A percentile compares a stretch with the other conserved stretches of the same genome.
phyloP scores from a whole-genome alignment of 2,113 vertebrate species.

The Elephas maximus region DNA sequence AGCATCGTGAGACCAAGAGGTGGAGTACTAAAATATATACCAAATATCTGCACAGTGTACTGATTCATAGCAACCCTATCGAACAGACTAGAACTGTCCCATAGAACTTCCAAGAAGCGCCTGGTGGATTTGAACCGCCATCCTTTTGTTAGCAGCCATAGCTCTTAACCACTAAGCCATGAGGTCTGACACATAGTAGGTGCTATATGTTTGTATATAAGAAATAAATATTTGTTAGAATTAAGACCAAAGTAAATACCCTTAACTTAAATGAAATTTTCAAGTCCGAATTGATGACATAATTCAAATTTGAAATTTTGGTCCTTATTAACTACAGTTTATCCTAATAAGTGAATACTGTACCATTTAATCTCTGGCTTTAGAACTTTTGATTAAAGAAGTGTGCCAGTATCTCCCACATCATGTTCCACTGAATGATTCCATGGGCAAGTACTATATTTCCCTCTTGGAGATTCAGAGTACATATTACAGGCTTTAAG shows the following conservation, averaged over 20 bases:
- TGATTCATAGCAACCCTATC: too few species aligned
- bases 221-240: background rate
- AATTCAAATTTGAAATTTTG: conserved; percentile 18
- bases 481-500: background rate
- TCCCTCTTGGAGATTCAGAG: background rate
- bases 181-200: background rate
- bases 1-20: background rate
- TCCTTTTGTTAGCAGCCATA: too few species aligned
- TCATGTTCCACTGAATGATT: background rate
- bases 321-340: background rate
- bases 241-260: background rate
- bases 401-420: background rate
- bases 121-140: too few species aligned
- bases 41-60: too few species aligned
- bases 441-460: background rate
- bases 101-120: too few species aligned
- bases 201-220: background rate
- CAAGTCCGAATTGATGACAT: background rate
- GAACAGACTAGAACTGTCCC: too few species aligned
- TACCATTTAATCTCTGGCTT: background rate
- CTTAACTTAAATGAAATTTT: background rate
- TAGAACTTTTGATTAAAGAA: background rate
- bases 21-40: background rate
- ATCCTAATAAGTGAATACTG: background rate
- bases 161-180: too few species aligned